Evolutionary conservation across 2,888 invertebrate species (phyloP).

Genomic region (Eueremaeus valkanovi): DNA sequence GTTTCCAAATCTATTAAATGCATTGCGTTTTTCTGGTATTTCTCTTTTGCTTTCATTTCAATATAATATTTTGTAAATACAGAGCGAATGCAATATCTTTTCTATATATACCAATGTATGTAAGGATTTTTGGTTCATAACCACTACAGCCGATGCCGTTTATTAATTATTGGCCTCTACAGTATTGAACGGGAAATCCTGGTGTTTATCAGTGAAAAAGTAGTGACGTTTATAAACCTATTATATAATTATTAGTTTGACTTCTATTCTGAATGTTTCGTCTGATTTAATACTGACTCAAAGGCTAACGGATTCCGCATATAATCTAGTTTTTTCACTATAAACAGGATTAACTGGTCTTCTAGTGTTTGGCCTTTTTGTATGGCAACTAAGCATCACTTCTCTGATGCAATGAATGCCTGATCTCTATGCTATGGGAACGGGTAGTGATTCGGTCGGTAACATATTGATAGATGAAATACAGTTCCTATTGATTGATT

Average conservation of each 20-base stretch:
- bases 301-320: neutral
- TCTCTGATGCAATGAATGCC: neutral
- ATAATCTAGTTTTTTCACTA: neutral
- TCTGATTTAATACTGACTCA: neutral
- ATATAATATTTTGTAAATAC: neutral
- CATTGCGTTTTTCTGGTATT: neutral
- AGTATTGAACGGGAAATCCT: neutral
- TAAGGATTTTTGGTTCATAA: no score
- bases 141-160: no score
- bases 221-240: no score
- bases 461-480: conserved; percentile 9
- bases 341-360: conserved; percentile 17
- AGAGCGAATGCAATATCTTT: neutral
- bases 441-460: neutral
- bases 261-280: neutral
- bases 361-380: neutral
- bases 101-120: no score
- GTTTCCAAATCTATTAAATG: neutral
- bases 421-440: neutral
- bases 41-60: neutral
- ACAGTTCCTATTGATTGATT: conserved; percentile 15
- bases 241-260: neutral
- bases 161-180: neutral
- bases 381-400: neutral
- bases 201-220: neutral